Percentiles rank a stretch among this genome's conserved stretches.
phyloP scores from a whole-genome alignment of 2,113 vertebrate species.

The Perca fluviatilis region DNA sequence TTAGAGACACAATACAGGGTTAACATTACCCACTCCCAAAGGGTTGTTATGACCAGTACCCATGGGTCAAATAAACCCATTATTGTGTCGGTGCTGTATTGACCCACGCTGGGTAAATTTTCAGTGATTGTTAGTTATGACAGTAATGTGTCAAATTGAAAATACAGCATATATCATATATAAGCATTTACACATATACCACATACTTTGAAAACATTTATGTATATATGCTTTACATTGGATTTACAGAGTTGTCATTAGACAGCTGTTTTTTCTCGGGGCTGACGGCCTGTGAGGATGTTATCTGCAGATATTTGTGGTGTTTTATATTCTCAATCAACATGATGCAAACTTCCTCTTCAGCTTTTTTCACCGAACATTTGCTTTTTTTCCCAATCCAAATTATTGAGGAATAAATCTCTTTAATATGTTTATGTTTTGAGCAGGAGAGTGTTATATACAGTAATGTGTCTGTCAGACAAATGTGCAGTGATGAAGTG shows the following conservation, averaged over 20 bases:
- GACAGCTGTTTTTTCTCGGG: not conserved
- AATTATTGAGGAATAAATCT: not conserved
- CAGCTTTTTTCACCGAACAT: not conserved
- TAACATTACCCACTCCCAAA: not conserved
- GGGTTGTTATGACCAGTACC: not conserved
- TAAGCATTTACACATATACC: not conserved
- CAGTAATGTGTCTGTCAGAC: not conserved
- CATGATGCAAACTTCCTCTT: not conserved
- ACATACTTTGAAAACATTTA: not conserved
- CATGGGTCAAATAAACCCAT: not conserved
- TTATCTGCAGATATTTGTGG: not conserved
- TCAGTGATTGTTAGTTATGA: not conserved
- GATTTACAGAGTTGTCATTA: not conserved
- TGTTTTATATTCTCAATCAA: not conserved
- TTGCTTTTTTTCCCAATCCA: not conserved
- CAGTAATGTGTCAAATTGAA: not conserved
- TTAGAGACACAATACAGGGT: not conserved
- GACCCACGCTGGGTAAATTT: not conserved
- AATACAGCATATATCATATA: not conserved
- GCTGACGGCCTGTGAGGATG: not conserved
- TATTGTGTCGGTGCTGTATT: not conserved
- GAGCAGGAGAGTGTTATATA: not conserved
- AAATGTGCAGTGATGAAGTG: not conserved
- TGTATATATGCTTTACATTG: not conserved
- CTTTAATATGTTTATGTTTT: not conserved